Base-by-base conservation (phyloP, 2,888 invertebrate genomes). In the Ormyrus labotus region DNA sequence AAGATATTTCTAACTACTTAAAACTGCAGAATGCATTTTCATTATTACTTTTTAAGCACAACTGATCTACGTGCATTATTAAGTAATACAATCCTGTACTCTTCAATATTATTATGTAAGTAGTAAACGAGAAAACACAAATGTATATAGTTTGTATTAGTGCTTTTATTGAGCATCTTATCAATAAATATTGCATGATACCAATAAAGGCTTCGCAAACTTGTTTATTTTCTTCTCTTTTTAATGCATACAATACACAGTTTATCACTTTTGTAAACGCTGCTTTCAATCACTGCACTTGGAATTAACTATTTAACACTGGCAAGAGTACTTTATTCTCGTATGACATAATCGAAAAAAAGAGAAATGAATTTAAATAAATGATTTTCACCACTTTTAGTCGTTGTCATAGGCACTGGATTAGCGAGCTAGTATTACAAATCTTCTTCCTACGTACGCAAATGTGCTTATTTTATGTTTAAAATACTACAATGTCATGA, bases 111-210 rank as follows among this genome's bases (percentile, higher is more conserved):
- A 48, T 73, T 68, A 5, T 77, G 13, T n/a, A 68, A 63, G 45
- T 68, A 58, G 53, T 51, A 61, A 68, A 67, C 57, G 71, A 53
- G 34, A 47, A 34, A 79, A 34, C 9, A 8, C 70, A 60, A 19
- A 5, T 77, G 68, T 81, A 81, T 69, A 77, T 81, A 69, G 69
- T 81, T 73, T 73, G 34, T 77, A 68, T 71, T 34, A 55, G 75
- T 75, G 61, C 73, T 78, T 81, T 81, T 81, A 81, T 78, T 81
- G 71, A 81, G 74, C 81, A 65, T 63, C 71, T 78, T 75, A 81
- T 71, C 11, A 81, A 75, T 81, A 81, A 78, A 75, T 78, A 78
- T 79, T 76, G 76, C 69, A 73, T 79, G 69, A 75, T 79, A 73
- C 64, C 50, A 74, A 72, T 78, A 53, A 79, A 72, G 55, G 61